These are phyloP conservation scores for Genyomyrus donnyi DNA, from an alignment of 2,113 vertebrate genomes.

Conservation along the genomic window DNA sequence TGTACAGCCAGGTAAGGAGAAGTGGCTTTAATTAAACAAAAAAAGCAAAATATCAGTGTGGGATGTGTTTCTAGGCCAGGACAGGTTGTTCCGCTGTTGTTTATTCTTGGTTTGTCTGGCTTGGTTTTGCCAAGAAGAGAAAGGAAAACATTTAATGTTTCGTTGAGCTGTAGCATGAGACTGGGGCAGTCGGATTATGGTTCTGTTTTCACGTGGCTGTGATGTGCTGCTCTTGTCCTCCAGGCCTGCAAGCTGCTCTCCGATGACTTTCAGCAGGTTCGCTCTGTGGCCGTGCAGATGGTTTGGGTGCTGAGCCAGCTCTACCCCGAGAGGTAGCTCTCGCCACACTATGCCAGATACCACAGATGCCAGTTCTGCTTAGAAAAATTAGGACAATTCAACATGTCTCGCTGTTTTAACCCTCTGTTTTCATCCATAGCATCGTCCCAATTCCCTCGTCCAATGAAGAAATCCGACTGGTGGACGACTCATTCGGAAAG, in stretches of 20 bases:
- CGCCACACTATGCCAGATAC: not conserved
- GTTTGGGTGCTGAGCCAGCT: slow-evolving; percentile 94
- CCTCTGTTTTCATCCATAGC: slow-evolving; percentile 45
- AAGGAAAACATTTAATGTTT: not conserved
- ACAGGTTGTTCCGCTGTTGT: not conserved
- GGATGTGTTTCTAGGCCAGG: not conserved
- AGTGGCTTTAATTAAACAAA: not conserved
- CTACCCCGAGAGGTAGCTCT: slow-evolving; percentile 82
- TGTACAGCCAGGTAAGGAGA: slow-evolving; percentile 75
- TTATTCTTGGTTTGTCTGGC: not conserved
- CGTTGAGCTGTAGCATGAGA: not conserved
- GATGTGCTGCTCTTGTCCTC: not conserved
- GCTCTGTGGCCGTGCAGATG: slow-evolving; percentile 89
- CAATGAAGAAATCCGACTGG: slow-evolving; percentile 92
- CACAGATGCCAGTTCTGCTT: not conserved
- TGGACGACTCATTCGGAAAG: slow-evolving; percentile 93
- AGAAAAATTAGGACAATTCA: not conserved
- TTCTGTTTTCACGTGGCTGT: not conserved
- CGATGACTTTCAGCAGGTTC: slow-evolving; percentile 94
- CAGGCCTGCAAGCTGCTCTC: slow-evolving; percentile 86
- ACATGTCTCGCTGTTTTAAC: not conserved
- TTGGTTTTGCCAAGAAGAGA: not conserved
- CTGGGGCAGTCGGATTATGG: not conserved
- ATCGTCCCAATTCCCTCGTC: slow-evolving; percentile 95
- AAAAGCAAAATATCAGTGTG: not conserved